These are phyloP conservation scores for Ceuthmochares aereus DNA, from an alignment of 2,113 vertebrate species.

Conservation along the genomic window DNA sequence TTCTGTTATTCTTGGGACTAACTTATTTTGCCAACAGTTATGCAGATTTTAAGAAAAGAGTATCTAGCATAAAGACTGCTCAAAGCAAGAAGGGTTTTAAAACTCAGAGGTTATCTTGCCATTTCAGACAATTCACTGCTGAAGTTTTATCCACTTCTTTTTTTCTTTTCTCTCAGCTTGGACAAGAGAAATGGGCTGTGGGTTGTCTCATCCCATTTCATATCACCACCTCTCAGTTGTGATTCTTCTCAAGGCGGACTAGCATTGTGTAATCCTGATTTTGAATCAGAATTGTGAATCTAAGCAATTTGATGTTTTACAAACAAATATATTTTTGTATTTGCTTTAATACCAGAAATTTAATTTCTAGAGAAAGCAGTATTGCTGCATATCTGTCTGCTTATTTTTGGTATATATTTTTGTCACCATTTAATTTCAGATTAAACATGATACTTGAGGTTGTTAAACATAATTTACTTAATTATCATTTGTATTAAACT, in stretches of 20 bases:
- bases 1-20: background rate
- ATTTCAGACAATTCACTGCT: background rate
- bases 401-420: background rate
- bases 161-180: background rate
- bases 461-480: background rate
- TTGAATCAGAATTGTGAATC: background rate
- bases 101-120: background rate
- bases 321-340: background rate
- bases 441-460: background rate
- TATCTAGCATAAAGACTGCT: background rate
- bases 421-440: background rate
- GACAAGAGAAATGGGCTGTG: background rate
- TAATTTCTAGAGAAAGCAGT: background rate
- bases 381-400: background rate
- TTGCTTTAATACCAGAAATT: background rate
- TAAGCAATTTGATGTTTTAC: background rate
- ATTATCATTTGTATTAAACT: background rate
- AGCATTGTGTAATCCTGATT: background rate
- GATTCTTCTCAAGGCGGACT: background rate
- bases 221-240: accelerated
- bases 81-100: background rate
- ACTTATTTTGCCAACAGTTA: background rate
- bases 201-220: background rate
- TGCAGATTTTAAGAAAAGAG: background rate
- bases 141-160: background rate